Percentiles rank a stretch among this genome's conserved stretches.
These are phyloP conservation scores for Tethya wilhelma DNA, from an alignment of 37 sponge, comb jelly and placozoan species.

Conservation along the genomic window DNA sequence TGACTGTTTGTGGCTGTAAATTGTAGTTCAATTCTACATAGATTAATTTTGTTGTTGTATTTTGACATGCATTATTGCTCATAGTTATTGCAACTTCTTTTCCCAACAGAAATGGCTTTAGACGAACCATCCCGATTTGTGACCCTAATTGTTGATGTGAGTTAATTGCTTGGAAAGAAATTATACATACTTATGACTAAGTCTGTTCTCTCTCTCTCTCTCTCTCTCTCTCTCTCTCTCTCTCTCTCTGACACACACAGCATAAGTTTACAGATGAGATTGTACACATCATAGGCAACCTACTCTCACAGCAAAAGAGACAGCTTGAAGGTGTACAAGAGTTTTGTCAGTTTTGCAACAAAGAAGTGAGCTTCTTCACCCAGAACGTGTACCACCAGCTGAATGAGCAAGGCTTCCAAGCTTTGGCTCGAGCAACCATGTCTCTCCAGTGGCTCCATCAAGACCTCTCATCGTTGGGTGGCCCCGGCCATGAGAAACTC, in stretches of 20 bases:
- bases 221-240: constrained; percentile 28
- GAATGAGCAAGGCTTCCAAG: constrained; percentile 9
- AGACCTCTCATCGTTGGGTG: background rate
- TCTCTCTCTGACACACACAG: constrained; percentile 53
- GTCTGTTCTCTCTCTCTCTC: constrained; percentile 15
- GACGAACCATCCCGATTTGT: too few species aligned
- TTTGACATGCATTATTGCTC: too few species aligned
- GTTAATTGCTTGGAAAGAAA: too few species aligned
- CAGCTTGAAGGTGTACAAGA: constrained; percentile 52
- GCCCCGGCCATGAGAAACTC: background rate
- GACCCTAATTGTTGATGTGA: too few species aligned
- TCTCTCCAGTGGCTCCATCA: constrained; percentile 33
- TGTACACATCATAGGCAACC: constrained; percentile 21
- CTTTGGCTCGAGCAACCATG: constrained; percentile 34
- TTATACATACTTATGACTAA: too few species aligned
- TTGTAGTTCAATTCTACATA: too few species aligned
- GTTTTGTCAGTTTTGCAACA: constrained; percentile 21
- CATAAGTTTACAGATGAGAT: constrained; percentile 66
- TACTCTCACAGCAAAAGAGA: constrained; percentile 42
- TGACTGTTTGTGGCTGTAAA: too few species aligned
- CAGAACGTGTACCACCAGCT: background rate
- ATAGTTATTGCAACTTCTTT: too few species aligned
- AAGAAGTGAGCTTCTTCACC: background rate
- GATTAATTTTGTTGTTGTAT: too few species aligned
- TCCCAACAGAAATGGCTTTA: too few species aligned